A percentile compares a stretch with the other conserved stretches of the same genome.
Conservation (phyloP, 2,888 invertebrate genomes). For the Sphaeridia pumilis region DNA sequence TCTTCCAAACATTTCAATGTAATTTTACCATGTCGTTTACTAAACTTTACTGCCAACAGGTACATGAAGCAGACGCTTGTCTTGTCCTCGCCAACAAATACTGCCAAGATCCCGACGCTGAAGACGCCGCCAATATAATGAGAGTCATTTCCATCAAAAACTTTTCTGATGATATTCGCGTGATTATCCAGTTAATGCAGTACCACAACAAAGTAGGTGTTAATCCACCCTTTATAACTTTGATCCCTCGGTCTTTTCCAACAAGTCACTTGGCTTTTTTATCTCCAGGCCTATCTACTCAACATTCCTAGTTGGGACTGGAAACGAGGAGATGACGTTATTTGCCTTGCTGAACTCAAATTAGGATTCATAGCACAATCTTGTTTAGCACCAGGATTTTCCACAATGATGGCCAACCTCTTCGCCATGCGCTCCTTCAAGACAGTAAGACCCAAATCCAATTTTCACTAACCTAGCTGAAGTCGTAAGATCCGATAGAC, state of each 20-base stretch:
- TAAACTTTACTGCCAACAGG: too few relatives aligned
- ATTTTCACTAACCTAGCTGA: too few relatives aligned
- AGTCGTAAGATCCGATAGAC: too few relatives aligned
- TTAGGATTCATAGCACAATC: conserved; percentile 99
- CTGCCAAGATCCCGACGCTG: conserved; percentile 99
- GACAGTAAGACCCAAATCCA: conserved; percentile 73
- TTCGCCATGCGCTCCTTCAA: conserved; percentile 99
- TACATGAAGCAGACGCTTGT: conserved; percentile 99
- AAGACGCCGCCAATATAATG: conserved; percentile 99
- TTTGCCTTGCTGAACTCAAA: conserved; percentile 62
- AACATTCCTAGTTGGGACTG: conserved; percentile 99
- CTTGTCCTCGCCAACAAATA: conserved; percentile 99
- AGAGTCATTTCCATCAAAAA: conserved; percentile 99
- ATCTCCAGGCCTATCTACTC: conserved; percentile 82
- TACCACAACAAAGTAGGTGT: conserved; percentile 92
- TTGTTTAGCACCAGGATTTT: conserved; percentile 98
- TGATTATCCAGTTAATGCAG: conserved; percentile 99
- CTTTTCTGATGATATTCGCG: conserved; percentile 98
- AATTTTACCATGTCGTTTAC: too few relatives aligned
- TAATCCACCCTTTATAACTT: too few relatives aligned
- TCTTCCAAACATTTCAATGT: too few relatives aligned
- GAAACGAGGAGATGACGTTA: conserved; percentile 99
- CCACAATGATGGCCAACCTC: conserved; percentile 99
- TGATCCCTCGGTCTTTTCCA: too few relatives aligned
- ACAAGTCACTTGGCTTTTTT: too few relatives aligned